Evolutionary conservation across 2,888 invertebrate genomes (phyloP), one percentile per base, ranked within the genome.

Genomic region (Hypercompe scribonia): DNA sequence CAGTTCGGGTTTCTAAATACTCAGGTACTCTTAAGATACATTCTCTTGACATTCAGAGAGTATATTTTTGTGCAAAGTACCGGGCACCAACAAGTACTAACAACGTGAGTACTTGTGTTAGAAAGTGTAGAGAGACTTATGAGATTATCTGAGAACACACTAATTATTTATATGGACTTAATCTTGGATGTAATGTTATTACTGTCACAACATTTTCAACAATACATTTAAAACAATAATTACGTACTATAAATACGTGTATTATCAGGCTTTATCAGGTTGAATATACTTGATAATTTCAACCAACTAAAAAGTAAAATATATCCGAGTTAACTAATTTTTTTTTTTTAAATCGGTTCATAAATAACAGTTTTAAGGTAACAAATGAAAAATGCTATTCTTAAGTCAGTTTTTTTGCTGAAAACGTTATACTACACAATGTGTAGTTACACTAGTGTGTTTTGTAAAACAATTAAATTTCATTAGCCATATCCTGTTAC

Each of bases 401-500:
- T n/a, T n/a, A n/a, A n/a, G n/a, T n/a, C n/a, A n/a, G n/a, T n/a
- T n/a, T n/a, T n/a, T n/a, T n/a, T n/a, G n/a, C n/a, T n/a, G n/a
- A n/a, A n/a, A n/a, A n/a, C n/a, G n/a, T n/a, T n/a, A n/a, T n/a
- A n/a, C n/a, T n/a, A n/a, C n/a, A n/a, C n/a, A n/a, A n/a, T n/a
- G n/a, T 7, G 3, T 36, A 36, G 7, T 54, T 65, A 42, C 34
- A 72, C 42, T 54, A 65, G 33, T 33, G 46, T 69, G 66, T 71
- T 76, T 82, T 75, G 77, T 81, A 68, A 79, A 76, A 77, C 76
- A 81, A 82, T 81, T 79, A 83, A 79, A 67, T 72, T 76, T 84
- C 71, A 70, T 82, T 81, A 76, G 76, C 73, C 75, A 82, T 79
- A 82, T 83, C 84, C 84, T 84, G 84, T 84, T 83, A 75, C 76